Evolutionary conservation across 2,797 vertebrate genomes (phyloP), one percentile per base, ranked within the genome.

Genomic region (Lophius americanus): DNA sequence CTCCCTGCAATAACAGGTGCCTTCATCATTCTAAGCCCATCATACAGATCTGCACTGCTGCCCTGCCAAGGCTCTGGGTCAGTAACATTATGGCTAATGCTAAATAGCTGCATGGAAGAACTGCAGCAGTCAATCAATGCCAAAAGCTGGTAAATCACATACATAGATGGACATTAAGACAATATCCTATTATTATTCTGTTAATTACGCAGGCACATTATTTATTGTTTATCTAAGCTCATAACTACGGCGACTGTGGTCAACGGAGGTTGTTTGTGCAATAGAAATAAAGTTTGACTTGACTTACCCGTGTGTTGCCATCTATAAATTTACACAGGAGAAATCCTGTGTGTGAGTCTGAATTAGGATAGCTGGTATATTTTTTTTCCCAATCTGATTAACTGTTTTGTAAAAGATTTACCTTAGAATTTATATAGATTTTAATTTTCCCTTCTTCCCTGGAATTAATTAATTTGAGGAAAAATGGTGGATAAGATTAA

Each of bases 1-100:
- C 74, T 67, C 78, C 76, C 78, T 69, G 81, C 79, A 75, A 74
- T 85, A 81, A 82, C 60, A 85, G 82, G 71, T 62, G 60, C 63
- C 78, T 61, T 44, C 70, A 61, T 70, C 9, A 37, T 76, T 78
- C 59, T 53, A 52, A 53, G 75, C 64, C 23, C 62, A 73, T 67
- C 75, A 51, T 41, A 65, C 64, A 70, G 66, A 64, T 57, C 66
- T 51, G 52, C 70, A 13, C 75, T 51, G 74, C 51, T 63, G 68
- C 60, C 60, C 52, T 3, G 44, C 69, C 68, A 75, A 61, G 79
- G 63, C 75, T 65, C 63, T 1, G 38, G 69, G 58, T 72, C 74
- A 61, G 73, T 60, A 37, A 44, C 59, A 68, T 7, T 0, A 41
- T 41, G 54, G 59, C 67, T 78, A 64, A 67, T 13, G 63, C 68